Evolutionary conservation across 1,140 invertebrate genomes (phyloP).

Genomic region (Drosophila eugracilis): DNA sequence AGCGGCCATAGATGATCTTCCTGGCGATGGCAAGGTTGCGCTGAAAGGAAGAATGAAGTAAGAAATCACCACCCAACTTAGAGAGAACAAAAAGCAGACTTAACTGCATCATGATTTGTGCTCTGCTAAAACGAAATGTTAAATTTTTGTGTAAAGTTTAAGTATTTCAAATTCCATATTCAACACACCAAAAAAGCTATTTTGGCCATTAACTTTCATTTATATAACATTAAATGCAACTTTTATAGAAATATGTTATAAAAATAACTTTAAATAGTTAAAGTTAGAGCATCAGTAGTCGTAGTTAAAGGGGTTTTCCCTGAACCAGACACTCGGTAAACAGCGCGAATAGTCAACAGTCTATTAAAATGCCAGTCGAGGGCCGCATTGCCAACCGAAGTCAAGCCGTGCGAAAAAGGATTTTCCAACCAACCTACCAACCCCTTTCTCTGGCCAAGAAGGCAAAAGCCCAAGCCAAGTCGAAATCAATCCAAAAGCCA

Average conservation of each 20-base stretch:
- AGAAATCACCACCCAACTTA: not conserved
- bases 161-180: not conserved
- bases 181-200: too few relatives aligned
- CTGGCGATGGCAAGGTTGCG: not conserved
- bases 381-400: conserved; percentile 36
- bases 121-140: conserved; percentile 1
- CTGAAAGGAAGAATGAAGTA: not conserved
- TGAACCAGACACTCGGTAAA: conserved; percentile 66
- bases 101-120: not conserved
- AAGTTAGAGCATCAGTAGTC: not conserved
- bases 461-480: not conserved
- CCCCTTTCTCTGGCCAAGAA: not conserved
- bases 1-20: not conserved
- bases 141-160: conserved; percentile 8
- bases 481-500: conserved; percentile 5
- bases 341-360: conserved; percentile 67
- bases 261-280: too few relatives aligned
- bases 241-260: too few relatives aligned
- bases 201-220: too few relatives aligned
- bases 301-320: not conserved
- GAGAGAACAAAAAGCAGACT: not conserved
- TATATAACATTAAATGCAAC: too few relatives aligned
- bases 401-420: conserved; percentile 65
- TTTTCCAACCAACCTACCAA: conserved; percentile 43
- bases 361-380: conserved; percentile 81